phyloP scores from a whole-genome alignment of 2,113 vertebrate genomes.

The Pleuronectes platessa region DNA sequence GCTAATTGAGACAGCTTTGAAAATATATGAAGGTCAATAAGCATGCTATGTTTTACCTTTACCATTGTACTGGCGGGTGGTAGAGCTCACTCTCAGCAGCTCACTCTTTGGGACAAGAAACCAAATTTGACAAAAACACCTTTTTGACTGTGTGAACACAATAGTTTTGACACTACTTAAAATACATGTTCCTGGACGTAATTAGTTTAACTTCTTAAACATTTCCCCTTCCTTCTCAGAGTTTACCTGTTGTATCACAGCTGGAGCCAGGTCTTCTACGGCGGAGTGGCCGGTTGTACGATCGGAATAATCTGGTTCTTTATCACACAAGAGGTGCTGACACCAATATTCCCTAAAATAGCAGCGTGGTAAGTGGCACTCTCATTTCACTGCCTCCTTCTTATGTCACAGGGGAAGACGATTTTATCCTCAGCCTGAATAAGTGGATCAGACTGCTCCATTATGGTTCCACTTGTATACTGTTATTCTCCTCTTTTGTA shows the following conservation, averaged over 20 bases:
- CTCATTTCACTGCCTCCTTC: slow-evolving; percentile 41
- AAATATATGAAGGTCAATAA: no score
- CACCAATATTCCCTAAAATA: slow-evolving; percentile 97
- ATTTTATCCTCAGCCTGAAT: slow-evolving; percentile 22
- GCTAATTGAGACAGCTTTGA: no score
- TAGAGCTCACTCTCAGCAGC: no score
- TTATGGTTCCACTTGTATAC: not conserved
- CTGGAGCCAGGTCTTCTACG: slow-evolving; percentile 96
- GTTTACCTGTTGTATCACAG: slow-evolving; percentile 98
- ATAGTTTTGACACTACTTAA: no score
- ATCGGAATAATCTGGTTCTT: slow-evolving; percentile 94
- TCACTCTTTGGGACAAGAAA: no score
- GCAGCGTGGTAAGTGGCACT: slow-evolving; percentile 91
- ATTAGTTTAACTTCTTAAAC: not conserved
- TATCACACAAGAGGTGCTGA: slow-evolving; percentile 97
- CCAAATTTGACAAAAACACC: no score
- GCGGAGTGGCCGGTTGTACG: slow-evolving; percentile 89
- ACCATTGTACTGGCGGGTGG: no score
- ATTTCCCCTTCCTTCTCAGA: slow-evolving; percentile 70
- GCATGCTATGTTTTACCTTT: no score
- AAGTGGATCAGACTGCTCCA: not conserved
- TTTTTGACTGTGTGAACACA: no score
- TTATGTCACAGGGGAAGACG: slow-evolving; percentile 29
- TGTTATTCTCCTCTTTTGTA: not conserved
- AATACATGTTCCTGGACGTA: no score